A percentile compares a stretch with the other conserved stretches of the same genome.
Evolutionary conservation across 1,140 invertebrate species (phyloP).

Genomic region (Aphaenogaster ashmeadi): DNA sequence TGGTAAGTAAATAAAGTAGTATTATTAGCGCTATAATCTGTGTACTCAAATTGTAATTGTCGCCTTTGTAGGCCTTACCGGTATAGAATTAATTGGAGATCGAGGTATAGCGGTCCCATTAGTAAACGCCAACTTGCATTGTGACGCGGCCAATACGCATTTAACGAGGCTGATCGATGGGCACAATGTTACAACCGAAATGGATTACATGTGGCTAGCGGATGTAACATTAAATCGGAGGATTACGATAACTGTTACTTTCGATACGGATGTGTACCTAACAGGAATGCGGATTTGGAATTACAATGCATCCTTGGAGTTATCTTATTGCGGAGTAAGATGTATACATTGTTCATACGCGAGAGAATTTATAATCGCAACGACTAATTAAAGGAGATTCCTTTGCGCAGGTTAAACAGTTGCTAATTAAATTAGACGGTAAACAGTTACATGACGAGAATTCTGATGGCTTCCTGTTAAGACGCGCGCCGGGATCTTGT

Average conservation of each 20-base stretch:
- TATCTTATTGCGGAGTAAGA: slow-evolving; percentile 91
- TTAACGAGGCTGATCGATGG: slow-evolving; percentile 87
- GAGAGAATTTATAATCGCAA: slow-evolving; percentile 25
- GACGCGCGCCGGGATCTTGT: slow-evolving; percentile 91
- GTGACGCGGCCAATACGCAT: slow-evolving; percentile 72
- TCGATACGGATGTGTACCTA: slow-evolving; percentile 87
- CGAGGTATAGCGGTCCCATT: slow-evolving; percentile 78
- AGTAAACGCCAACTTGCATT: slow-evolving; percentile 70
- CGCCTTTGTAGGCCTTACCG: slow-evolving; percentile 85
- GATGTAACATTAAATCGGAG: slow-evolving; percentile 82
- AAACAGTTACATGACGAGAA: slow-evolving; percentile 80
- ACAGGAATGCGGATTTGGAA: slow-evolving; percentile 93
- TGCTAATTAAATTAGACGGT: slow-evolving; percentile 82
- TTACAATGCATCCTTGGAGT: slow-evolving; percentile 92
- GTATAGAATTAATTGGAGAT: slow-evolving; percentile 86
- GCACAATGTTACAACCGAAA: slow-evolving; percentile 88
- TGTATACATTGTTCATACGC: slow-evolving; percentile 64
- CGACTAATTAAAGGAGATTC: not conserved
- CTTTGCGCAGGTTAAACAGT: slow-evolving; percentile 81
- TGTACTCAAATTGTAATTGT: not conserved
- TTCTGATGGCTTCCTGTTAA: slow-evolving; percentile 87
- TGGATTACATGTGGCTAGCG: slow-evolving; percentile 89
- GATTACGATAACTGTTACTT: slow-evolving; percentile 87
- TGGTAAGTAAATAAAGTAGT: slow-evolving; percentile 78
- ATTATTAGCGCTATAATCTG: not conserved